Base-by-base conservation (phyloP, 2,113 vertebrate species). In the Patagioenas fasciata region DNA sequence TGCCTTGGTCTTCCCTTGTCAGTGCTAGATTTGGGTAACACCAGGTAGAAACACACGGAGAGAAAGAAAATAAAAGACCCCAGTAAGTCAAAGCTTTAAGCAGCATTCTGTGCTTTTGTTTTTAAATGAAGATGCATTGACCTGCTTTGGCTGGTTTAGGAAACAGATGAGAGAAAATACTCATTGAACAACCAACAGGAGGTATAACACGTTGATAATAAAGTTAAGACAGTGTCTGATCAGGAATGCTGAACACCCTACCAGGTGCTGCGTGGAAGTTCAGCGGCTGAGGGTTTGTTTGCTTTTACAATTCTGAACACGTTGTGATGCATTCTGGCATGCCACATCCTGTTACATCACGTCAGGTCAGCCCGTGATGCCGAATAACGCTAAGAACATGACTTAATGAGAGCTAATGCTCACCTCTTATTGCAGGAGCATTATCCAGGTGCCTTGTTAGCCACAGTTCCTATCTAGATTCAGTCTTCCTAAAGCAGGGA, bases 311-410 rank as follows among this genome's bases (percentile, higher is more conserved):
- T 95, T 95, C 91, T 7, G 34, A 60, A 72, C 85, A 48, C 61
- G 38, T 85, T 51, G 67, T 64, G 67, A 60, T 89, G 66, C 40
- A n/a, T 91, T 92, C 91, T 89, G 74, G 72, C 83, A 51, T 94
- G 94, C 44, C 92, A 97, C 83, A 77, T 89, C 87, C 75, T 90
- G 82, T 95, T 96, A 95, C 53, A 95, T 94, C 92, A 72, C 6
- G 5, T 92, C 1, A 2, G 65, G 67, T 80, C 88, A 90, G 66
- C 31, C 64, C 0, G 2, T 31, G 85, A 80, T 90, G 42, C 82
- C 15, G 31, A 83, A 47, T 74, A 94, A 53, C 40, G 34, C 73
- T 70, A 60, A 94, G 74, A 96, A 85, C 64, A 54, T 60, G 82
- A 92, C 85, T 96, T 97, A 87, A 82, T 83, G 80, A 91, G 73